A percentile compares a stretch with the other conserved stretches of the same genome.
phyloP scores from a whole-genome alignment of 2,888 invertebrate genomes.

The Labia minor region DNA sequence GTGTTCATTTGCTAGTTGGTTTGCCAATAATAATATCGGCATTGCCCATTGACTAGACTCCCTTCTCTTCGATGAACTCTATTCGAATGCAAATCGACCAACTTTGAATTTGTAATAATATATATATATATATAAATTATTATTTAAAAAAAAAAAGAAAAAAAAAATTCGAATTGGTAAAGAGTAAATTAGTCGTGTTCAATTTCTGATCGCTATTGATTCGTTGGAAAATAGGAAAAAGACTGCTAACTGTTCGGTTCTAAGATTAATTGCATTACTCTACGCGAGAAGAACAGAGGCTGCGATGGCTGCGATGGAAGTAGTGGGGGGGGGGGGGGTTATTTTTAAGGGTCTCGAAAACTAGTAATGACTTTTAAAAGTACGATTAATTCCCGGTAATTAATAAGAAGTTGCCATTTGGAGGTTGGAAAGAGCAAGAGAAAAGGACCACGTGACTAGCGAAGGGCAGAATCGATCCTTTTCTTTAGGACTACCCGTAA shows the following conservation, averaged over 20 bases:
- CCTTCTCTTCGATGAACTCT: no score
- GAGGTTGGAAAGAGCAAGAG: not conserved
- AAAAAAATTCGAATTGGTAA: no score
- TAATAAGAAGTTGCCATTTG: slow-evolving; percentile 8
- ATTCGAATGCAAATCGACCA: no score
- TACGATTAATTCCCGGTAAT: not conserved
- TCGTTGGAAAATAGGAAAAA: not conserved
- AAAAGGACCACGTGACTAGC: not conserved
- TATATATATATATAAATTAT: no score
- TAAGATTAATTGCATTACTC: slow-evolving; percentile 3
- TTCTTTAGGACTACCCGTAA: no score
- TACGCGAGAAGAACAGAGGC: not conserved
- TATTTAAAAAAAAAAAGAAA: no score
- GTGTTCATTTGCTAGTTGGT: not conserved
- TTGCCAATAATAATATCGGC: not conserved
- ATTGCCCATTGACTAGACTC: no score
- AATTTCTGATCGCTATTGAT: not conserved
- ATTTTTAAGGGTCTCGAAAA: not conserved
- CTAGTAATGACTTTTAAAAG: slow-evolving; percentile 13
- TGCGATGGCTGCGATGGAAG: no score
- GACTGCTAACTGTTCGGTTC: not conserved
- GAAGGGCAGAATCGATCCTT: not conserved
- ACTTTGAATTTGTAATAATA: no score
- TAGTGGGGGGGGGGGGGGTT: not conserved
- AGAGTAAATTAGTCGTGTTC: no score